Percentiles rank a stretch among this genome's conserved stretches.
These are phyloP conservation scores for Phalacrocorax carbo DNA, from an alignment of 2,113 vertebrate genomes.

Conservation along the genomic window DNA sequence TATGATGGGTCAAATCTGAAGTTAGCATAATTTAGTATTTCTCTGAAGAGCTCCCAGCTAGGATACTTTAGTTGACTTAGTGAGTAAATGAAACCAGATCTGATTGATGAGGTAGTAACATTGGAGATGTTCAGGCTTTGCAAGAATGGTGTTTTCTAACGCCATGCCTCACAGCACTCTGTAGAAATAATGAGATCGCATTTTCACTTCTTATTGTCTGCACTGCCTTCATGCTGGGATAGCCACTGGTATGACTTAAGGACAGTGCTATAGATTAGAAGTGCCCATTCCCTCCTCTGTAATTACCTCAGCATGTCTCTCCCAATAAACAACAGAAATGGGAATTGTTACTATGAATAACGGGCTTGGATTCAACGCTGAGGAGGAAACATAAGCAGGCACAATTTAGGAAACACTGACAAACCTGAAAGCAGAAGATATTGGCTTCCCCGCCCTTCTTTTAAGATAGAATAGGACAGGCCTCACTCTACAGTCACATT, in stretches of 20 bases:
- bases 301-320: slow-evolving; percentile 6
- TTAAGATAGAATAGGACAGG: neutral
- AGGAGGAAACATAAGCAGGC: neutral
- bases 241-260: neutral
- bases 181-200: neutral
- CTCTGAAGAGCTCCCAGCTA: neutral
- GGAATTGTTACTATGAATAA: neutral
- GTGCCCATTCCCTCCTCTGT: neutral
- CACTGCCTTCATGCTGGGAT: neutral
- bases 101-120: neutral
- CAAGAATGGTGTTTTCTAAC: neutral
- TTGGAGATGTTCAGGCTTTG: neutral
- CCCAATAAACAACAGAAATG: neutral
- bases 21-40: neutral
- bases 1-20: neutral
- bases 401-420: neutral
- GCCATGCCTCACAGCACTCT: neutral
- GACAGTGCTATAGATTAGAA: neutral
- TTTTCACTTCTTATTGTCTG: neutral
- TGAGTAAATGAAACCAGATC: neutral
- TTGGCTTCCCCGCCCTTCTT: accelerated
- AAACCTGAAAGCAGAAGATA: neutral
- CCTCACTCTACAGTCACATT: neutral
- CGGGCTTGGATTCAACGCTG: neutral
- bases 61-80: neutral